Conservation (phyloP, 2,888 invertebrate genomes). For the Rapana venosa region DNA sequence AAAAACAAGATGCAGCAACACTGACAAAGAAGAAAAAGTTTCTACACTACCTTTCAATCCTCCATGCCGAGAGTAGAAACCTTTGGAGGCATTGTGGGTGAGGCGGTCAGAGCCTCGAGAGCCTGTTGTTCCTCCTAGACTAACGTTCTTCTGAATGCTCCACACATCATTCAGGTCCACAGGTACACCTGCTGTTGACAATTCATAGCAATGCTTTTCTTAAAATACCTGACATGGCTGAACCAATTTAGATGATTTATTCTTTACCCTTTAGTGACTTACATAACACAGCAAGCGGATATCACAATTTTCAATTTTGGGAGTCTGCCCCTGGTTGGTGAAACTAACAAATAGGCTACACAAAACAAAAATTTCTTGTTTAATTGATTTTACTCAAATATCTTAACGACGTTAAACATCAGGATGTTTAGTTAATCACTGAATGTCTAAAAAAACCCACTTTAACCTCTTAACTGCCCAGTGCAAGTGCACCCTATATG, state of each 20-base stretch:
- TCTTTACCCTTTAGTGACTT: not conserved
- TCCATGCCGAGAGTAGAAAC: conserved; percentile 69
- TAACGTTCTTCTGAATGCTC: conserved; percentile 72
- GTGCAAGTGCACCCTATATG: no score
- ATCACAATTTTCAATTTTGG: no score
- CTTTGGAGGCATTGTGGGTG: conserved; percentile 61
- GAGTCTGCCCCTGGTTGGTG: no score
- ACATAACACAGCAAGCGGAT: not conserved
- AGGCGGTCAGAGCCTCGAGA: conserved; percentile 53
- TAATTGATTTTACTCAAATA: no score
- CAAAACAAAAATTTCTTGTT: no score
- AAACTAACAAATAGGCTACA: no score
- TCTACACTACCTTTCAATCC: conserved; percentile 55
- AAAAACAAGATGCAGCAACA: no score
- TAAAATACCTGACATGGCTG: not conserved
- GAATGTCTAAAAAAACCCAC: no score
- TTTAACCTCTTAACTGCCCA: no score
- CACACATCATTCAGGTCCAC: conserved; percentile 68
- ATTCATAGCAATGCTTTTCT: not conserved
- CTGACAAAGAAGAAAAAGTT: no score
- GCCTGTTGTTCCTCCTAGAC: conserved; percentile 52
- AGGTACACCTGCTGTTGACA: not conserved
- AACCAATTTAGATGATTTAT: not conserved
- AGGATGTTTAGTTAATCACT: no score
- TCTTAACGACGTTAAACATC: no score